These are phyloP conservation scores for Bellardia pandia DNA, from an alignment of 2,888 invertebrate species.

Conservation along the genomic window DNA sequence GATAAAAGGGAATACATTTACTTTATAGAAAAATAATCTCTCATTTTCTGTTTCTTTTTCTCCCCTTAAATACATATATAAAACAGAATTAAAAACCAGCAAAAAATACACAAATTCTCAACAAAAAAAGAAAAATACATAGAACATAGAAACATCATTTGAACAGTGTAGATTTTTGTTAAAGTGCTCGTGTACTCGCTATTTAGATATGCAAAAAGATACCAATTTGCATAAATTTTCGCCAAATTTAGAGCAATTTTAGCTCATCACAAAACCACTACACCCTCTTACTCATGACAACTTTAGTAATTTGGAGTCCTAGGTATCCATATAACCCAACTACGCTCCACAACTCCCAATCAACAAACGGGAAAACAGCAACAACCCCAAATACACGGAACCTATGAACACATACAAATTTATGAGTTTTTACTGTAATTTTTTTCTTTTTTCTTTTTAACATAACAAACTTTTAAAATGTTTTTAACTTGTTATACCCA, in stretches of 20 bases:
- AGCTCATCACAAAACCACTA: slow-evolving; percentile 78
- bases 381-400: slow-evolving; percentile 37
- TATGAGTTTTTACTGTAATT: slow-evolving; percentile 7
- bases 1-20: slow-evolving; percentile 75
- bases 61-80: neutral
- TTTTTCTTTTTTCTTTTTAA: slow-evolving; percentile 25
- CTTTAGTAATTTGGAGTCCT: neutral
- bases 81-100: slow-evolving; percentile 23
- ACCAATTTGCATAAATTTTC: slow-evolving; percentile 84
- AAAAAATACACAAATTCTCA: neutral
- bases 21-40: slow-evolving; percentile 73
- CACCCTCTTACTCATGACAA: neutral
- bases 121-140: neutral
- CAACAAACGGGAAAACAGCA: slow-evolving; percentile 4
- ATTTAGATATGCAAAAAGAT: slow-evolving; percentile 84
- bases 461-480: slow-evolving; percentile 49
- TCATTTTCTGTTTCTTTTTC: neutral
- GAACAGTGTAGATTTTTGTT: slow-evolving; percentile 76
- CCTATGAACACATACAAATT: slow-evolving; percentile 23
- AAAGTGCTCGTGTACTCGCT: slow-evolving; percentile 84
- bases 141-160: slow-evolving; percentile 26
- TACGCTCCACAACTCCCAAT: neutral
- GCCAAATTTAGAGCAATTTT: slow-evolving; percentile 83
- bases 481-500: slow-evolving; percentile 37
- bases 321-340: slow-evolving; percentile 24